These are phyloP conservation scores for Rhinatrema bivittatum DNA, from an alignment of 2,797 vertebrate species.

Conservation along the genomic window DNA sequence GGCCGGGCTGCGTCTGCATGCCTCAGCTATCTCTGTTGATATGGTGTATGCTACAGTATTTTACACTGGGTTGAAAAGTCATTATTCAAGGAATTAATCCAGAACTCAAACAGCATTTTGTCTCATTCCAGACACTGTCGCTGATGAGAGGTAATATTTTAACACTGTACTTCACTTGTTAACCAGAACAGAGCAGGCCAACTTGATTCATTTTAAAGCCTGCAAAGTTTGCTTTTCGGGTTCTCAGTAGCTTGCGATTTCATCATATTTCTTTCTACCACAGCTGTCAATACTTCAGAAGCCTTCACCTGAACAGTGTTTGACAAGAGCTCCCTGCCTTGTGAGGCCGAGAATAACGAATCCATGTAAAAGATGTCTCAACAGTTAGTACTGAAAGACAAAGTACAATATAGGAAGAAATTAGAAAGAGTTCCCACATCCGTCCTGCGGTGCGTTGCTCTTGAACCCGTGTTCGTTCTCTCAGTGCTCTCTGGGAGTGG, in stretches of 20 bases:
- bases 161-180: too few species aligned
- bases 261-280: conserved; percentile 32
- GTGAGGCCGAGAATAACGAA: conserved; percentile 26
- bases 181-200: conserved; percentile 16
- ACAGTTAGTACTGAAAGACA: conserved; percentile 8
- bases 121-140: too few species aligned
- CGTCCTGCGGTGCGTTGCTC: conserved; percentile 37
- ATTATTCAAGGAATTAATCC: too few species aligned
- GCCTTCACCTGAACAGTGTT: conserved; percentile 59
- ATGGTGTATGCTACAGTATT: too few species aligned
- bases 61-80: too few species aligned
- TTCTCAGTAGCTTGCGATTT: conserved; percentile 16
- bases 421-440: conserved; percentile 32
- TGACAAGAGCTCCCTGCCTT: conserved; percentile 54
- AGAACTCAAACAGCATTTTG: too few species aligned
- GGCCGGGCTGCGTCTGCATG: too few species aligned
- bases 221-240: conserved; percentile 15
- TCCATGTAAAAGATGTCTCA: too few species aligned
- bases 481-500: conserved; percentile 24
- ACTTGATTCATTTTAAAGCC: conserved; percentile 1
- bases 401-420: conserved; percentile 7
- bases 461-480: conserved; percentile 39
- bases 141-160: too few species aligned
- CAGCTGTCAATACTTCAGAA: conserved; percentile 38
- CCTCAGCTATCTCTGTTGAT: too few species aligned